These are phyloP conservation scores for Bombus polaris DNA, from an alignment of 1,140 invertebrate species.

Conservation along the genomic window DNA sequence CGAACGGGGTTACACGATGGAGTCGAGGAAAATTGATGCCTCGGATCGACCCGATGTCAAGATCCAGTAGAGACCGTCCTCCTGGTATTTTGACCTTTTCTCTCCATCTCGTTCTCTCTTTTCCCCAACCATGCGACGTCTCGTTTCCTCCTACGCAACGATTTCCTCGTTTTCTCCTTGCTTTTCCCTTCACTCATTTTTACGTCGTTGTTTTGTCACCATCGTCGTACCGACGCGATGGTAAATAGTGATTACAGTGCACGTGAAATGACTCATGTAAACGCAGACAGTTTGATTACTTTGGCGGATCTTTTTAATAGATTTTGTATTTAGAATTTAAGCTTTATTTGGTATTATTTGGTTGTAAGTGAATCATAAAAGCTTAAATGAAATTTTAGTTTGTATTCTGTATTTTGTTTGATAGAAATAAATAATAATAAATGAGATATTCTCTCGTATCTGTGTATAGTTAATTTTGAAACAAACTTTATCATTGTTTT, in stretches of 20 bases:
- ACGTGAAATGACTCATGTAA: not conserved
- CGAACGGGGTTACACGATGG: conserved; percentile 58
- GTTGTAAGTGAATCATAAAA: not conserved
- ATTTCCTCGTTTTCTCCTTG: not conserved
- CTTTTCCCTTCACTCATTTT: not conserved
- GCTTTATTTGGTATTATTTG: not conserved
- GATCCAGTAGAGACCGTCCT: conserved; percentile 34
- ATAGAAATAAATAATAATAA: too few relatives aligned
- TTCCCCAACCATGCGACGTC: conserved; percentile 6
- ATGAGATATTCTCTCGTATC: too few relatives aligned
- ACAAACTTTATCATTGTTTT: too few relatives aligned
- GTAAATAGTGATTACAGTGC: not conserved
- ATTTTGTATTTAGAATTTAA: not conserved
- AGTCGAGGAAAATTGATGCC: conserved; percentile 64
- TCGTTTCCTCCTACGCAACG: not conserved
- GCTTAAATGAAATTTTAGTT: too few relatives aligned
- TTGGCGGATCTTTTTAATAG: not conserved
- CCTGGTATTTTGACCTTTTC: conserved; percentile 2
- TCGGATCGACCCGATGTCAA: conserved; percentile 49
- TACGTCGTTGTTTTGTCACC: not conserved
- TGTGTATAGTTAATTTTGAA: too few relatives aligned
- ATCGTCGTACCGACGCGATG: not conserved
- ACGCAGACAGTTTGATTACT: not conserved
- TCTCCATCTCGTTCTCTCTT: not conserved
- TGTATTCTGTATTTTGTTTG: too few relatives aligned